Conservation (phyloP, 2,113 vertebrate species). For the Myocastor coypus region DNA sequence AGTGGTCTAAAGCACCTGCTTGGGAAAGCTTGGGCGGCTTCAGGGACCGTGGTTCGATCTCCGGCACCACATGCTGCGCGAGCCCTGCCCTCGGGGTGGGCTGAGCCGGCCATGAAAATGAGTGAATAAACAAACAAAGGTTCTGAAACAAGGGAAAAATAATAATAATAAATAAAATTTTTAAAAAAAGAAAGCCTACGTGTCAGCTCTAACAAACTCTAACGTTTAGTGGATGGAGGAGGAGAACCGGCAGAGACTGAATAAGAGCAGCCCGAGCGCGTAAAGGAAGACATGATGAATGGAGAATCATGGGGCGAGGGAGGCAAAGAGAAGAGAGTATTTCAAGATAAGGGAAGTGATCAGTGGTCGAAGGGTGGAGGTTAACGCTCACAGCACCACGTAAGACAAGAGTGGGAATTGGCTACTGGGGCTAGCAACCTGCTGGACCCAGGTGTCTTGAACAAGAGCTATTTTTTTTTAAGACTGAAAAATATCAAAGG, state of each 20-base stretch:
- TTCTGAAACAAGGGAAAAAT: too few relatives aligned
- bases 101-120: too few relatives aligned
- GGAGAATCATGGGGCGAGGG: not conserved
- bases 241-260: not conserved
- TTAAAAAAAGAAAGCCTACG: too few relatives aligned
- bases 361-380: rapidly evolving
- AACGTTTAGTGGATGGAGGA: not conserved
- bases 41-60: too few relatives aligned
- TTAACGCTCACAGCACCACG: not conserved
- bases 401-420: not conserved
- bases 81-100: too few relatives aligned
- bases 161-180: too few relatives aligned
- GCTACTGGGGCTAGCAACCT: constrained; percentile 23
- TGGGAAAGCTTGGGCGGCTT: too few relatives aligned
- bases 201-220: not conserved
- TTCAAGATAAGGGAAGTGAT: not conserved
- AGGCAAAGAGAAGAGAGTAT: not conserved
- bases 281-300: not conserved
- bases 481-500: constrained; percentile 23
- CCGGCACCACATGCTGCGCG: too few relatives aligned
- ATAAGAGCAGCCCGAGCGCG: not conserved
- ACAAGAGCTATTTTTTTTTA: constrained; percentile 12
- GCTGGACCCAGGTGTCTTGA: not conserved
- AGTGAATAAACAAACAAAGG: too few relatives aligned
- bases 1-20: too few relatives aligned